A percentile compares a stretch with the other conserved stretches of the same genome.
Conservation (phyloP, 2,113 vertebrate species). For the Copsychus sechellarum region DNA sequence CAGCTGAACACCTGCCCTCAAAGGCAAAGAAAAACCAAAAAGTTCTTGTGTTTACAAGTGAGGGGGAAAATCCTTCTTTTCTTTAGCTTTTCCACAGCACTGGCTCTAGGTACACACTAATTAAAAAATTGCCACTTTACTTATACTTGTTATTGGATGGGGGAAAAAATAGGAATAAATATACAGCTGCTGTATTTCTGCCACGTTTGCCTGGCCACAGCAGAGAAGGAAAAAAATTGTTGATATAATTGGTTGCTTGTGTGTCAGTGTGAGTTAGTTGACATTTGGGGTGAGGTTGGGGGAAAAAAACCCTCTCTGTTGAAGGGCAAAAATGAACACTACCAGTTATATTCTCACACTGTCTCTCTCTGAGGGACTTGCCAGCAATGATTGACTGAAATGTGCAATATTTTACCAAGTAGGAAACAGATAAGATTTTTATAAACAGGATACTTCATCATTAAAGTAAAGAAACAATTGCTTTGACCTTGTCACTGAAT, state of each 20-base stretch:
- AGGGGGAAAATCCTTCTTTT: background rate
- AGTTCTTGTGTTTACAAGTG: background rate
- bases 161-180: background rate
- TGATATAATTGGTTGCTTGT: background rate
- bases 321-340: background rate
- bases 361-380: background rate
- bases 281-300: background rate
- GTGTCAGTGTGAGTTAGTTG: background rate
- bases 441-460: conserved; percentile 57
- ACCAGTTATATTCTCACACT: background rate
- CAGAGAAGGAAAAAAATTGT: background rate
- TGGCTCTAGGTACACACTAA: rapidly evolving
- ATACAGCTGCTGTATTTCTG: background rate
- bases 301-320: background rate
- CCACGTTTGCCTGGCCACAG: background rate
- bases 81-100: background rate
- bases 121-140: background rate
- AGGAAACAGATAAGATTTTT: conserved; percentile 55
- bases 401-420: conserved; percentile 46
- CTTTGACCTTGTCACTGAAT: conserved; percentile 60
- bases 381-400: conserved; percentile 49
- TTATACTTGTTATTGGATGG: background rate
- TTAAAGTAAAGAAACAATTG: conserved; percentile 52
- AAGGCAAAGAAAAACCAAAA: conserved; percentile 13
- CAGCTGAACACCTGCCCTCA: conserved; percentile 8